Conservation (phyloP, 2,888 invertebrate species). For the Euplexia lucipara region DNA sequence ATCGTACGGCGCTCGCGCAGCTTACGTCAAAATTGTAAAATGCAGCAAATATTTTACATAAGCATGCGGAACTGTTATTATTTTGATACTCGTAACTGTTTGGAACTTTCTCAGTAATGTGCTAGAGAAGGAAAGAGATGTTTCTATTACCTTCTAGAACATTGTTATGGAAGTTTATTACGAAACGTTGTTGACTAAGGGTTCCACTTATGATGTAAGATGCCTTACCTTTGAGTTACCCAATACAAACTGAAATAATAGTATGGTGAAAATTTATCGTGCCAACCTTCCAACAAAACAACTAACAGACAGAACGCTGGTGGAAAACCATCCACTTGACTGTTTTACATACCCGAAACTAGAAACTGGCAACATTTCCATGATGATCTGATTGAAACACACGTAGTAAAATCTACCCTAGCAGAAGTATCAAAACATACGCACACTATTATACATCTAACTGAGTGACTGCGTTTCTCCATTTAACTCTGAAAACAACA, state of each 20-base stretch:
- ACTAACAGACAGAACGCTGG: background rate
- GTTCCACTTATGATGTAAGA: slow-evolving; percentile 33
- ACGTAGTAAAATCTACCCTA: background rate
- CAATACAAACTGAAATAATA: background rate
- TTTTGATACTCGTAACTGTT: slow-evolving; percentile 58
- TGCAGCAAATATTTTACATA: slow-evolving; percentile 64
- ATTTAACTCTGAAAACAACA: slow-evolving; percentile 5
- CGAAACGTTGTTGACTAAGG: slow-evolving; percentile 16
- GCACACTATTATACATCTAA: background rate
- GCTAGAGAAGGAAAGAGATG: slow-evolving; percentile 42
- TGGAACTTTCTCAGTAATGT: slow-evolving; percentile 46
- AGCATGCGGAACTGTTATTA: slow-evolving; percentile 62
- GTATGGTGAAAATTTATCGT: background rate
- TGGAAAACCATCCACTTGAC: background rate
- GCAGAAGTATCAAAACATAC: background rate
- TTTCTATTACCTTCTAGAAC: slow-evolving; percentile 46
- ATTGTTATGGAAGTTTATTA: slow-evolving; percentile 24
- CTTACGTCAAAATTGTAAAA: slow-evolving; percentile 65
- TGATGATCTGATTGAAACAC: slow-evolving; percentile 7
- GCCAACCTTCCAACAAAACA: too few species aligned
- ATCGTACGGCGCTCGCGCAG: slow-evolving; percentile 53
- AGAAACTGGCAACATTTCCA: slow-evolving; percentile 8
- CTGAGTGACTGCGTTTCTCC: background rate
- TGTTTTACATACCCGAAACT: background rate
- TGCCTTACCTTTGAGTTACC: background rate